Percentiles rank a stretch among this genome's conserved stretches.
phyloP scores from a whole-genome alignment of 2,113 vertebrate genomes.

The Ophiodon elongatus region DNA sequence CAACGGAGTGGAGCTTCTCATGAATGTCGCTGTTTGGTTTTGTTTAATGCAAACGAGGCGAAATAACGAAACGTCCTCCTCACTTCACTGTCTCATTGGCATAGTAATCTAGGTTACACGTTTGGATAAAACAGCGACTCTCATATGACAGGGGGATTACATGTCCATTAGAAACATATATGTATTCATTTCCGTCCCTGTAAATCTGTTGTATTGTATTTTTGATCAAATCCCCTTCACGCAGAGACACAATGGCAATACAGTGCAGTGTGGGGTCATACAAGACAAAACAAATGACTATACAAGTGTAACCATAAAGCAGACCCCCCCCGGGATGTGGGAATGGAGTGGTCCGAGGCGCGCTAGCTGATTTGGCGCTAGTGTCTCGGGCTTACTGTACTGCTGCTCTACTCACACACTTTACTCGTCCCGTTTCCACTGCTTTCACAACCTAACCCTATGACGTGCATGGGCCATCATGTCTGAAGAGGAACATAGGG shows the following conservation, averaged over 20 bases:
- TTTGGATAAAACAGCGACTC: slow-evolving; percentile 22
- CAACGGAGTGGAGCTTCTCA: background rate
- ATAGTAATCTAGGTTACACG: slow-evolving; percentile 39
- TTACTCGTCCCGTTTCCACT: background rate
- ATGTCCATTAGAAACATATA: background rate
- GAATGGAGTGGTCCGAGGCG: slow-evolving; percentile 64
- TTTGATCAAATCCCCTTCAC: fast-evolving
- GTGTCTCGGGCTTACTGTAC: slow-evolving; percentile 38
- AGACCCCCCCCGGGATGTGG: background rate
- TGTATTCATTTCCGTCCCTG: background rate
- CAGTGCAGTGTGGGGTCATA: background rate
- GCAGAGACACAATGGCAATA: fast-evolving
- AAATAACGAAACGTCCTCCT: background rate
- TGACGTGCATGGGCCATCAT: slow-evolving; percentile 72
- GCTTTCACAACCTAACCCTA: background rate
- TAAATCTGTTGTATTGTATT: fast-evolving
- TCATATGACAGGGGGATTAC: slow-evolving; percentile 8
- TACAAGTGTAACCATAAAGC: fast-evolving
- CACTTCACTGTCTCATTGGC: background rate
- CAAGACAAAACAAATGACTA: background rate
- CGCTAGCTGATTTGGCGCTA: slow-evolving; percentile 82
- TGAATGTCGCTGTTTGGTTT: background rate
- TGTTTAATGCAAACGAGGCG: background rate
- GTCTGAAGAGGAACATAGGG: slow-evolving; percentile 87
- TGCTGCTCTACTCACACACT: background rate